A percentile compares a stretch with the other conserved stretches of the same genome.
Conservation (phyloP, 2,797 vertebrate genomes). For the Peromyscus nudipes region DNA sequence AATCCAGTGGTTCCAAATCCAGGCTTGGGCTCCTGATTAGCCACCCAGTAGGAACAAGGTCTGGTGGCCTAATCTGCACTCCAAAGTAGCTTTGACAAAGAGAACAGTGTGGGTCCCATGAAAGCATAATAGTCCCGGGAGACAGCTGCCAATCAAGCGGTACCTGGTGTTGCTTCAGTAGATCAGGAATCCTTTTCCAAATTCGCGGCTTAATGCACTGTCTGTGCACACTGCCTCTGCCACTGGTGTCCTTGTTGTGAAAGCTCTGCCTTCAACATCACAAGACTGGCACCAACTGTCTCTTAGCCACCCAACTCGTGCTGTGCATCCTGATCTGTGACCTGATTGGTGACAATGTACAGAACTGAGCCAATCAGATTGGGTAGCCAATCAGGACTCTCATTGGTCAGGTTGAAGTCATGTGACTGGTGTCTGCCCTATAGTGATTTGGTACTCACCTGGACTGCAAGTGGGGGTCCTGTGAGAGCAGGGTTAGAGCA, state of each 20-base stretch:
- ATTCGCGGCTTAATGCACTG: too few relatives aligned
- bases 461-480: too few relatives aligned
- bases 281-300: not conserved
- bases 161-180: not conserved
- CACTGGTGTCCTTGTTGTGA: not conserved
- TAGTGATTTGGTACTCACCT: too few relatives aligned
- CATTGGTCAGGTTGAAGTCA: too few relatives aligned
- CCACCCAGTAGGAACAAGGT: not conserved
- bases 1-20: not conserved
- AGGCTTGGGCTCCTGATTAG: not conserved
- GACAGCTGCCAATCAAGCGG: not conserved
- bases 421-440: too few relatives aligned
- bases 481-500: too few relatives aligned
- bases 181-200: not conserved
- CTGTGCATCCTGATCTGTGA: not conserved
- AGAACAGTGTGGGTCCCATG: not conserved
- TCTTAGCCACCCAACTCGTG: not conserved
- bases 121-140: not conserved
- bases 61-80: not conserved
- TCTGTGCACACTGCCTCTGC: not conserved
- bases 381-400: too few relatives aligned
- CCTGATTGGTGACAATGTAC: too few relatives aligned
- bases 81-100: not conserved
- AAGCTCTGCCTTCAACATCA: not conserved
- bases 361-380: too few relatives aligned